phyloP scores from a whole-genome alignment of 2,888 invertebrate genomes.

The Sesia bembeciformis region DNA sequence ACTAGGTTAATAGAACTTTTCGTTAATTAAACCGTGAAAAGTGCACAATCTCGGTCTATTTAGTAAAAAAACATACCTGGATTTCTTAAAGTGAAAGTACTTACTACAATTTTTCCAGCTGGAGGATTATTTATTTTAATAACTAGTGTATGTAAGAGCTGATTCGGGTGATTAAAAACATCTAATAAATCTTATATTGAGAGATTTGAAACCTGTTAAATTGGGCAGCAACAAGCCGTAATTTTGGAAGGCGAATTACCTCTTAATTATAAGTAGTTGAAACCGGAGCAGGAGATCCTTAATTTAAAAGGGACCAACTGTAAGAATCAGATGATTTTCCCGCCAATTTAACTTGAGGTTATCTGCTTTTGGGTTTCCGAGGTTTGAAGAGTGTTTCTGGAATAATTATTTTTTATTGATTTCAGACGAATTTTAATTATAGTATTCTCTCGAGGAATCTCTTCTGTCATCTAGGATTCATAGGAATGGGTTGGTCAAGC shows the following conservation, averaged over 20 bases:
- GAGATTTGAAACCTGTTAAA: slow-evolving; percentile 14
- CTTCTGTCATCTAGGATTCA: no score
- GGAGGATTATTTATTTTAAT: not conserved
- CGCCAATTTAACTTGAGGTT: slow-evolving; percentile 2
- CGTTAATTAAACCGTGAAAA: no score
- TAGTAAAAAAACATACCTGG: no score
- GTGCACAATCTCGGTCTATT: no score
- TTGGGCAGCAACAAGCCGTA: slow-evolving; percentile 8
- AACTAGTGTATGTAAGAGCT: not conserved
- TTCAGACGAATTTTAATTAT: not conserved
- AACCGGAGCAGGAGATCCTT: slow-evolving; percentile 6
- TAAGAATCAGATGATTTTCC: slow-evolving; percentile 2
- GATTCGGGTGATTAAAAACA: slow-evolving; percentile 1
- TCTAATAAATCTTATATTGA: slow-evolving; percentile 11
- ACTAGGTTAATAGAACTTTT: no score
- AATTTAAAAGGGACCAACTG: slow-evolving; percentile 6
- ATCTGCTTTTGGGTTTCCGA: not conserved
- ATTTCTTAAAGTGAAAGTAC: no score
- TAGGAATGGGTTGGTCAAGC: not conserved
- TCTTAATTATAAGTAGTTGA: slow-evolving; percentile 13
- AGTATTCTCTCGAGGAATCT: no score
- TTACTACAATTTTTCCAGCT: no score
- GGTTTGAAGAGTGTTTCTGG: not conserved
- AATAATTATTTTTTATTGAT: not conserved
- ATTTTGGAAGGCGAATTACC: slow-evolving; percentile 15